Evolutionary conservation across 2,888 invertebrate genomes (phyloP).

Genomic region (Micropterix aruncella): DNA sequence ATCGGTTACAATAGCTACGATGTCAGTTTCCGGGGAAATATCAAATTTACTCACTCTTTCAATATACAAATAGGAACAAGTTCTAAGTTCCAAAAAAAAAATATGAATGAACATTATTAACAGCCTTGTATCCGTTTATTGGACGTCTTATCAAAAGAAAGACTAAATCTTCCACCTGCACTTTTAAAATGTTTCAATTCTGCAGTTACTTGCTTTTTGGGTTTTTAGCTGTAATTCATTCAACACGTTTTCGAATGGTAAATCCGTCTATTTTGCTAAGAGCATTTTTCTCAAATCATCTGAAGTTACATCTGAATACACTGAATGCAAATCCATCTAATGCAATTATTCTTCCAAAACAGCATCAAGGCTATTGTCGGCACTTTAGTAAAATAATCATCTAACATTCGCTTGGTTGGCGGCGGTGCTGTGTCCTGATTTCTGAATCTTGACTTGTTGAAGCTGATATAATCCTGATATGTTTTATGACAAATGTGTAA

Average conservation of each 20-base stretch:
- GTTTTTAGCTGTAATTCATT: neutral
- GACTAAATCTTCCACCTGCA: slow-evolving; percentile 2
- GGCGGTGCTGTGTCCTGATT: slow-evolving; percentile 1
- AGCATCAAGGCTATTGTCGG: no score
- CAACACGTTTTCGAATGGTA: slow-evolving; percentile 1
- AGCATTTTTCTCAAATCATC: no score
- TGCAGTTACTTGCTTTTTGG: neutral
- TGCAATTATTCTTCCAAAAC: no score
- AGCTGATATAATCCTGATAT: neutral
- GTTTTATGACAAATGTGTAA: slow-evolving; percentile 2
- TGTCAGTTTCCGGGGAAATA: no score
- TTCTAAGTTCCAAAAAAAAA: slow-evolving; percentile 4
- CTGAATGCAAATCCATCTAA: no score
- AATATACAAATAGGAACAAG: slow-evolving; percentile 5
- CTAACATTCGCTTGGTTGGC: slow-evolving; percentile 2
- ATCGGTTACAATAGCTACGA: no score
- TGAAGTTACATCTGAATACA: no score
- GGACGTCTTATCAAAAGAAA: slow-evolving; percentile 5
- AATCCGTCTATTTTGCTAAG: slow-evolving; percentile 4
- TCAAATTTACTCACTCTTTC: slow-evolving; percentile 1
- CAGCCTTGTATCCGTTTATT: slow-evolving; percentile 4
- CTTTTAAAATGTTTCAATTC: slow-evolving; percentile 3
- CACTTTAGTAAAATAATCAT: no score
- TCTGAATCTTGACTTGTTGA: no score
- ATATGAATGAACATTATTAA: slow-evolving; percentile 7